Evolutionary conservation across 2,888 invertebrate species (phyloP).

Genomic region (Hypena proboscidalis): DNA sequence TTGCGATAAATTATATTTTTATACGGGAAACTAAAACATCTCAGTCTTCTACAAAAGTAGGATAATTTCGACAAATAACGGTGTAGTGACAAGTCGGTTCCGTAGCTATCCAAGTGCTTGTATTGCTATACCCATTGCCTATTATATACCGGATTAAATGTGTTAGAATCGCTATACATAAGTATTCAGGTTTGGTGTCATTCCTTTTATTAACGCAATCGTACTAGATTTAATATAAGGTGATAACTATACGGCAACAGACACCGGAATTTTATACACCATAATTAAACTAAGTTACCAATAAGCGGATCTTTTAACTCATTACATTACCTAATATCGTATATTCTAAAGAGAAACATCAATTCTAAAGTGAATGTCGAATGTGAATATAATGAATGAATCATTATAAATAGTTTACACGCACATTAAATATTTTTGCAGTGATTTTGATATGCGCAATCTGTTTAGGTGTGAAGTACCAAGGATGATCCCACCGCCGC

Average conservation of each 20-base stretch:
- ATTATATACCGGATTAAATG: conserved; percentile 20
- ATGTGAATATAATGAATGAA: conserved; percentile 34
- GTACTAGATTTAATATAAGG: conserved; percentile 12
- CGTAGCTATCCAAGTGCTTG: conserved; percentile 17
- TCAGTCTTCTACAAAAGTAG: neutral
- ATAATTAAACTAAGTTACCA: conserved; percentile 38
- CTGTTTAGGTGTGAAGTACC: conserved; percentile 33
- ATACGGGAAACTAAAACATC: conserved; percentile 14
- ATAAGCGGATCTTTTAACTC: conserved; percentile 34
- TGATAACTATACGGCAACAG: conserved; percentile 14
- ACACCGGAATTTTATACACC: conserved; percentile 28
- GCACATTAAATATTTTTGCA: conserved; percentile 53
- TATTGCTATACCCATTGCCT: neutral
- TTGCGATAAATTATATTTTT: conserved; percentile 34
- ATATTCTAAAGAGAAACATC: conserved; percentile 45
- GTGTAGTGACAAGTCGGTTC: neutral
- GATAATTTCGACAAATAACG: too few relatives aligned
- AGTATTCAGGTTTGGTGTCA: conserved; percentile 14
- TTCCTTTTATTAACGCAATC: conserved; percentile 16
- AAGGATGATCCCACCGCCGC: conserved; percentile 7
- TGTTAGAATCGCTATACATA: conserved; percentile 28
- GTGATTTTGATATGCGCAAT: conserved; percentile 45
- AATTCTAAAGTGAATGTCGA: conserved; percentile 48
- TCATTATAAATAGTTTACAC: conserved; percentile 41
- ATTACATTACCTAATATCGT: conserved; percentile 32